A percentile compares a stretch with the other conserved stretches of the same genome.
These are phyloP conservation scores for Mesochorus sp. DNA, from an alignment of 2,888 invertebrate species.

Conservation along the genomic window DNA sequence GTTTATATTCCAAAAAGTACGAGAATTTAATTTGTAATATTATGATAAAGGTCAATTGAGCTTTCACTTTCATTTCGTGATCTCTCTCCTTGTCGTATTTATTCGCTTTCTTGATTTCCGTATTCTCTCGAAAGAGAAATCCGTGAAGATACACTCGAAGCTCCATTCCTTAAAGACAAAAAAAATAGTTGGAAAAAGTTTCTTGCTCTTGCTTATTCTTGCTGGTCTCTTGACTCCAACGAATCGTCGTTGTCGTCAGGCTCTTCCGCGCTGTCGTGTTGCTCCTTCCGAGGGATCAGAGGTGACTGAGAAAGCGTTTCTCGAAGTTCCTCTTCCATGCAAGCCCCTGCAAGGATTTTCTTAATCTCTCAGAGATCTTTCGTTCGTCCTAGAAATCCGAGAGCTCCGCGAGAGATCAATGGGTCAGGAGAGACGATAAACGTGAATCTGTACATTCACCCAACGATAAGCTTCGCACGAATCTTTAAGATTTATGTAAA, in stretches of 20 bases:
- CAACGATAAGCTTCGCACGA: conserved; percentile 3
- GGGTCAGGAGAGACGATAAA: conserved; percentile 60
- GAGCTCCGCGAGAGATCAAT: conserved; percentile 63
- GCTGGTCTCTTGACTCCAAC: conserved; percentile 31
- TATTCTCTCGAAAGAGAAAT: conserved; percentile 53
- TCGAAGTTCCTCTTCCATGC: conserved; percentile 13
- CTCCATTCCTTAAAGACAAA: background rate
- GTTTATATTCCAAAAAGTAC: background rate
- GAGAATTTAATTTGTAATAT: background rate
- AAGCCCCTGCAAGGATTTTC: conserved; percentile 46
- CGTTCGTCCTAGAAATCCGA: conserved; percentile 61
- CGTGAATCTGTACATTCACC: conserved; percentile 4
- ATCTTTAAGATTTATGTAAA: background rate
- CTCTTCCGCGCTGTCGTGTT: conserved; percentile 55
- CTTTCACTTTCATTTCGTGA: conserved; percentile 44
- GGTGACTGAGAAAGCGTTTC: conserved; percentile 28
- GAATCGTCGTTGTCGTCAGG: conserved; percentile 19
- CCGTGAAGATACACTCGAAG: conserved; percentile 11
- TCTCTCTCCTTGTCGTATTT: conserved; percentile 28
- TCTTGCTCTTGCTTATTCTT: conserved; percentile 14
- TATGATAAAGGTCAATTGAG: conserved; percentile 14
- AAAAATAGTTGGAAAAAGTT: background rate
- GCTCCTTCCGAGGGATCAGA: conserved; percentile 51
- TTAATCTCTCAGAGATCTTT: conserved; percentile 50
- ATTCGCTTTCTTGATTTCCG: conserved; percentile 46